Base-by-base conservation (phyloP, 1,140 invertebrate genomes). In the Pseudomyrmex cubaensis region DNA sequence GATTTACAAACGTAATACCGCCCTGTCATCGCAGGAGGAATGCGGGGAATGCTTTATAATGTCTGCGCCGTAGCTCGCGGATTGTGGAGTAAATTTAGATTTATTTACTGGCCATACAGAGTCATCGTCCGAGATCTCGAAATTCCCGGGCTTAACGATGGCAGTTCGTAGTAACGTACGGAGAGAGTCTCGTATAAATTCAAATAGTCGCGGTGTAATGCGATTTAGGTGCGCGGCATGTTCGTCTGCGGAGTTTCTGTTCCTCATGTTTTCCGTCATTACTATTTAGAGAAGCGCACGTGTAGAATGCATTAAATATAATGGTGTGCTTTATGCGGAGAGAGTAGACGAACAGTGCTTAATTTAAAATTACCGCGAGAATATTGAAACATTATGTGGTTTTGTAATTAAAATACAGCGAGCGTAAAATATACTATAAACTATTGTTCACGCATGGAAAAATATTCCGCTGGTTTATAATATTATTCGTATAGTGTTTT, bases 21-120 rank as follows among this genome's bases (percentile, higher is more conserved):
- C 76, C 67, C 44, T 59, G 66, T 80, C 76, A 80, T 80, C 67
- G 59, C 64, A 70, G 76, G 15, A 70, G 69, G 66, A 15, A 80
- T 2, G 76, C 52, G 15, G 76, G 59, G 66, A 80, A 80, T 72
- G 76, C 76, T 80, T 80, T 72, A 70, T 22, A 56, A 22, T 70
- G 63, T 72, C 44, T 57, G 44, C 20, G 35, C 20, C 22, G 59
- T 52, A 13, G 50, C 35, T 35, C 48, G 62, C 44, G 76, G 54
- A 22, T 57, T 48, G 74, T 15, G 12, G 54, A 80, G 66, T 80
- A 15, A 80, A 80, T 80, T 80, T 80, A 70, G 35, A 80, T 80
- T 72, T 80, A 80, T 80, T 80, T 80, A 80, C 76, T 59, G 64
- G 56, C 63, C 17, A 59, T 46, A 59, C 70, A 70, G 50, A 78